A percentile compares a stretch with the other conserved stretches of the same genome.
Conservation (phyloP, 2,797 vertebrate genomes). For the Chelidonichthys spinosus region DNA sequence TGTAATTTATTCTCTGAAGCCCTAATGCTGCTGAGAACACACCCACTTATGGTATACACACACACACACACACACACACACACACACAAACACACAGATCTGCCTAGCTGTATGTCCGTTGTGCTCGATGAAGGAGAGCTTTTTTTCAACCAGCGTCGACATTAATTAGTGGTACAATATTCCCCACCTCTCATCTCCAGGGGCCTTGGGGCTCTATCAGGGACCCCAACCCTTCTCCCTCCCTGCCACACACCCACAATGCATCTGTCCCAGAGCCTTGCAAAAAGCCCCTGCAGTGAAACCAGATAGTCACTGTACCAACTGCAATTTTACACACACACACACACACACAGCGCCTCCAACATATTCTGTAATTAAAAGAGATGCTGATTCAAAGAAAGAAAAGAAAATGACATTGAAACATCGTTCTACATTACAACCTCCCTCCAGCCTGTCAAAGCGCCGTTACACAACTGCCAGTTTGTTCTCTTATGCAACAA, state of each 20-base stretch:
- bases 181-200: slow-evolving; percentile 51
- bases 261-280: slow-evolving; percentile 50
- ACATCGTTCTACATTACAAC: slow-evolving; percentile 13
- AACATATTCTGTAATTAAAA: slow-evolving; percentile 49
- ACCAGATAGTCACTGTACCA: neutral
- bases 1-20: slow-evolving; percentile 72
- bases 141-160: slow-evolving; percentile 51
- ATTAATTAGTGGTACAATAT: slow-evolving; percentile 71
- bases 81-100: slow-evolving; percentile 10
- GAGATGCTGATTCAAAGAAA: slow-evolving; percentile 2
- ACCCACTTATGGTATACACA: slow-evolving; percentile 1
- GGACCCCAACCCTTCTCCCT: slow-evolving; percentile 31
- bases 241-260: slow-evolving; percentile 53
- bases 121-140: slow-evolving; percentile 27
- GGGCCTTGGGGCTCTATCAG: slow-evolving; percentile 38
- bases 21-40: slow-evolving; percentile 29
- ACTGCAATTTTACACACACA: neutral
- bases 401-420: neutral
- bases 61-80: slow-evolving; percentile 10
- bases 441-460: slow-evolving; percentile 17
- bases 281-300: neutral
- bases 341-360: neutral
- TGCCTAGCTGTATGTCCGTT: slow-evolving; percentile 15
- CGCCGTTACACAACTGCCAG: slow-evolving; percentile 7
- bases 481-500: slow-evolving; percentile 44